Evolutionary conservation across 2,888 invertebrate species (phyloP).

Genomic region (Tetheella fluctuosa): DNA sequence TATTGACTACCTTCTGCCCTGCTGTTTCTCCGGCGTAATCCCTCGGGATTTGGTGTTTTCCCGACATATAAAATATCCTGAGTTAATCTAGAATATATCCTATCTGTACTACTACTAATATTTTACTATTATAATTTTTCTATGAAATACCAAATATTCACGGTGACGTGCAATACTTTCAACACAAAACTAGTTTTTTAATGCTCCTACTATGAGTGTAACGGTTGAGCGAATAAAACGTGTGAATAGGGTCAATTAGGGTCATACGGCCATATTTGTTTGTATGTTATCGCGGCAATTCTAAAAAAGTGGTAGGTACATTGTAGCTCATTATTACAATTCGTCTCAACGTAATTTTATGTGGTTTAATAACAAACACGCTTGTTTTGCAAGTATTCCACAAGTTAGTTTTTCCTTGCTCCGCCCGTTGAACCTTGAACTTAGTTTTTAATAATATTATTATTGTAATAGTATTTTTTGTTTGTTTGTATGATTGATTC

Average conservation of each 20-base stretch:
- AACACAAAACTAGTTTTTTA: constrained; percentile 12
- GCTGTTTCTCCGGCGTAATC: too few relatives aligned
- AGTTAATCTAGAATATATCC: too few relatives aligned
- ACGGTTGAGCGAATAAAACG: constrained; percentile 30
- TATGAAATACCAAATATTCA: neutral
- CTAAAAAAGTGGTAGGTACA: constrained; percentile 6
- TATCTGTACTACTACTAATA: too few relatives aligned
- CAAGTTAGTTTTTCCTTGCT: neutral
- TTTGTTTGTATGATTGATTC: too few relatives aligned
- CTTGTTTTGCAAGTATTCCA: neutral
- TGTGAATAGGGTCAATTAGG: constrained; percentile 51
- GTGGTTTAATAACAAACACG: neutral
- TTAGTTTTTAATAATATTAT: neutral
- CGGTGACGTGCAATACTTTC: neutral
- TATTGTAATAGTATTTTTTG: too few relatives aligned
- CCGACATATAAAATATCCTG: too few relatives aligned
- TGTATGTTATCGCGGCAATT: constrained; percentile 6
- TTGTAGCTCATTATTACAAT: neutral
- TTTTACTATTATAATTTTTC: too few relatives aligned
- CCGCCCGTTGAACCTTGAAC: neutral
- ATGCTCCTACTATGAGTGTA: constrained; percentile 25
- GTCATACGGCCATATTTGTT: constrained; percentile 22
- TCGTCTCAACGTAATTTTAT: neutral
- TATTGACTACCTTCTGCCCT: too few relatives aligned
- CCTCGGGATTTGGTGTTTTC: too few relatives aligned